A percentile compares a stretch with the other conserved stretches of the same genome.
Conservation (phyloP, 2,113 vertebrate species). For the Colinus virginianus region DNA sequence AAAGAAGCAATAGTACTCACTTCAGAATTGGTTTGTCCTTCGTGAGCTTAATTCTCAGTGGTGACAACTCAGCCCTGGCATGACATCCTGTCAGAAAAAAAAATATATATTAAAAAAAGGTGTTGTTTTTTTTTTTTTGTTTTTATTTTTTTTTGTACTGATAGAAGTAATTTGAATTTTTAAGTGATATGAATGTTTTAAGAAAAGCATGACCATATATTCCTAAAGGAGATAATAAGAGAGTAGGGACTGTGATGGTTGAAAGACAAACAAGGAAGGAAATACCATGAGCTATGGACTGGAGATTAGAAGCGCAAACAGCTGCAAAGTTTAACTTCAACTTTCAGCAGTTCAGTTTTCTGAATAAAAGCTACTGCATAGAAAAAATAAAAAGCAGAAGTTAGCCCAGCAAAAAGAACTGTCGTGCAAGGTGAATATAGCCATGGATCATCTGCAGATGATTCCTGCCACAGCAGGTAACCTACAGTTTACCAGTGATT, state of each 20-base stretch:
- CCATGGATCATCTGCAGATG: background rate
- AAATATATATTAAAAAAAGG: background rate
- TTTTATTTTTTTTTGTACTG: background rate
- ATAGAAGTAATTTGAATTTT: background rate
- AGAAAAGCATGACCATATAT: background rate
- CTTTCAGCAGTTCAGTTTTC: background rate
- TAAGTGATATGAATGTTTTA: background rate
- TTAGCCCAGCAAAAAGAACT: background rate
- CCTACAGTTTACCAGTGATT: fast-evolving
- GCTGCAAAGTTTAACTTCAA: background rate
- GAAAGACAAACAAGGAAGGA: background rate
- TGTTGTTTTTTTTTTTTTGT: background rate
- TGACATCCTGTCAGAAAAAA: background rate
- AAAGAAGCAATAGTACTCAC: background rate
- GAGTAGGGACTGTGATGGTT: background rate
- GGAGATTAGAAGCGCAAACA: background rate
- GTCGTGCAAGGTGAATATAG: background rate
- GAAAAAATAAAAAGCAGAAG: background rate
- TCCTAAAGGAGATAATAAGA: background rate
- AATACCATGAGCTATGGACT: background rate
- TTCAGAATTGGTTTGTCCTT: background rate
- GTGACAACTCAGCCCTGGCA: background rate
- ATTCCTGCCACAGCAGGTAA: background rate
- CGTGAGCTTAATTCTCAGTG: background rate
- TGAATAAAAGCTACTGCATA: background rate